Base-by-base conservation (phyloP, 2,113 vertebrate species). In the Alexandromys fortis region DNA sequence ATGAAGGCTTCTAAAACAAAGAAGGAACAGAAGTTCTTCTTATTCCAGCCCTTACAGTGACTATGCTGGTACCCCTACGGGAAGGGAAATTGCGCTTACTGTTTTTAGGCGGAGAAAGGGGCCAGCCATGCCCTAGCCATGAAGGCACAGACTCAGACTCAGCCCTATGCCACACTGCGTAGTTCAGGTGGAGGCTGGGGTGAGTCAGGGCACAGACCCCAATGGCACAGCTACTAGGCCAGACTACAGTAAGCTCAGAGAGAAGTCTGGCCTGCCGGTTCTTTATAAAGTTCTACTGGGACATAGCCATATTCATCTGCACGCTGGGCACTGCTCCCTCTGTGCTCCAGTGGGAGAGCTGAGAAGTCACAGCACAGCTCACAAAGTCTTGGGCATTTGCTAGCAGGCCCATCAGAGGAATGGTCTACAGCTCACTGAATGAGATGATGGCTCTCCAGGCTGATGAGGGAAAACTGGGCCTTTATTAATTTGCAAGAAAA, bases 211-310 rank as follows among this genome's bases (percentile, higher is more conserved):
- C 1, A 5, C 67, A 47, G 70, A 81, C n/a, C n/a, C 47, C 75
- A 5, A 30, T 24, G 30, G 14, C 49, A 76, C 0, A 0, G 82
- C 58, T 28, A 35, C 6, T 1, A 77, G 0, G 8, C 7, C 26
- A 47, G 58, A 55, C 24, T 47, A 13, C 3, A 52, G 28, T 12
- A 52, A 42, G 19, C 28, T 86, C 21, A 4, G 21, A 49, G 21
- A 42, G 21, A 88, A 87, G 88, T 8, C 35, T 8, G 63, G 68
- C 49, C 87, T 61, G 13, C 38, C 17, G 45, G 52, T 30, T 83
- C 33, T 81, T 93, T 88, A 79, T 94, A 94, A 97, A 94, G 88
- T 90, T 88, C 89, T 92, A 90, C 30, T 82, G 42, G 90, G 52
- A 93, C 58, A 92, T 17, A 63, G 79, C 24, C 70, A 88, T 0